Conservation (phyloP, 2,888 invertebrate species). For the Caenorhabditis uteleia region DNA sequence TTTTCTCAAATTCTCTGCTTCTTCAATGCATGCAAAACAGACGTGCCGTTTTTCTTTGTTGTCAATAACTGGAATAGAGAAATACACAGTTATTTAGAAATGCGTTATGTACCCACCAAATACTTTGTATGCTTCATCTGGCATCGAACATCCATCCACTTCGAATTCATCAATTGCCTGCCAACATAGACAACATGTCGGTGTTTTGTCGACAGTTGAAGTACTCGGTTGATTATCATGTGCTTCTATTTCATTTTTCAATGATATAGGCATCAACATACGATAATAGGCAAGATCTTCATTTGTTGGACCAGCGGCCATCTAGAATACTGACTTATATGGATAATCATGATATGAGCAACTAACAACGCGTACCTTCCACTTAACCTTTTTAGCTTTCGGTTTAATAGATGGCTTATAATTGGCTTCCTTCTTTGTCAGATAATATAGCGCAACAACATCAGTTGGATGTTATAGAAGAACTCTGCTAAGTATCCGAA, state of each 20-base stretch:
- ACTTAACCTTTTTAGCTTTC: too few species aligned
- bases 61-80: constrained; percentile 8
- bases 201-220: too few species aligned
- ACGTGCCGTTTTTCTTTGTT: too few species aligned
- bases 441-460: constrained; percentile 28
- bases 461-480: constrained; percentile 24
- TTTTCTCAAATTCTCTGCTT: constrained; percentile 20
- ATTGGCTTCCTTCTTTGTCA: constrained; percentile 22
- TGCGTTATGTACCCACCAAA: constrained; percentile 14
- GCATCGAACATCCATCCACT: constrained; percentile 14
- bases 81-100: not conserved
- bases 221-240: constrained; percentile 4
- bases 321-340: too few species aligned
- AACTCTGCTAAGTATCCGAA: constrained; percentile 21
- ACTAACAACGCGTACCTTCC: not conserved
- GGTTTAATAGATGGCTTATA: too few species aligned
- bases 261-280: constrained; percentile 17
- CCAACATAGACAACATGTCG: constrained; percentile 29
- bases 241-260: not conserved
- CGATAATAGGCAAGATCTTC: constrained; percentile 28
- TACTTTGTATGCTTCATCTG: constrained; percentile 25
- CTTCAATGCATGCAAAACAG: constrained; percentile 23
- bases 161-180: constrained; percentile 18
- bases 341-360: too few species aligned
- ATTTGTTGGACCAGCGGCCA: constrained; percentile 10